A percentile compares a stretch with the other conserved stretches of the same genome.
phyloP scores from a whole-genome alignment of 2,113 vertebrate species.

The Mustela lutreola region DNA sequence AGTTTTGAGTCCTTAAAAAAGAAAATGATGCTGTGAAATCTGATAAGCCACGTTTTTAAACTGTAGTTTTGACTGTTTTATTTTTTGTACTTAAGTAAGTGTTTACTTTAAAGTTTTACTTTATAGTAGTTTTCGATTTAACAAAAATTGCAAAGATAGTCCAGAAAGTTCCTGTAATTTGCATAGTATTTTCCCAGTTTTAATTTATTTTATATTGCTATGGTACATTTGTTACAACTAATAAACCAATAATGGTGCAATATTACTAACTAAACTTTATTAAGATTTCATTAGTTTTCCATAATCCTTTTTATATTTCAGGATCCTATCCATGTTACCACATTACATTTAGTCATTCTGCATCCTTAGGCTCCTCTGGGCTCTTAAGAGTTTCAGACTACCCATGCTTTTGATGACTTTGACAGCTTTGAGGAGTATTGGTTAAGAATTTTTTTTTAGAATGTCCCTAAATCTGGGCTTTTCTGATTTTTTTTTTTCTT shows the following conservation, averaged over 20 bases:
- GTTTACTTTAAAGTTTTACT: neutral
- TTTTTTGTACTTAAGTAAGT: neutral
- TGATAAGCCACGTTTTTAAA: neutral
- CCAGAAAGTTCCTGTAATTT: neutral
- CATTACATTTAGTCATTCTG: neutral
- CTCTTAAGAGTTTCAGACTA: neutral
- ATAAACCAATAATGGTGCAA: neutral
- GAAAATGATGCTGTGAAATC: neutral
- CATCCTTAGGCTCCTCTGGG: neutral
- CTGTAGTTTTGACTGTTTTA: neutral
- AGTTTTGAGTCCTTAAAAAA: neutral
- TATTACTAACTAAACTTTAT: neutral
- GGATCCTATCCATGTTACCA: neutral
- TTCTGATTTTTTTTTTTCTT: neutral
- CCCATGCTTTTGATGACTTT: neutral
- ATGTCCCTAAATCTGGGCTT: neutral
- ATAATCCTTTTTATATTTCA: neutral
- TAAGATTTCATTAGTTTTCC: neutral
- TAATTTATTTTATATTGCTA: neutral
- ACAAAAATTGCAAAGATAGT: neutral
- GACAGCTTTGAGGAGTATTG: neutral
- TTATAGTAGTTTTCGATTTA: neutral
- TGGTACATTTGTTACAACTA: neutral
- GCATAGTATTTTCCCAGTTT: accelerated
- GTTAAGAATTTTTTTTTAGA: neutral